Evolutionary conservation across 2,113 vertebrate species (phyloP).

Genomic region (Nanorana parkeri): DNA sequence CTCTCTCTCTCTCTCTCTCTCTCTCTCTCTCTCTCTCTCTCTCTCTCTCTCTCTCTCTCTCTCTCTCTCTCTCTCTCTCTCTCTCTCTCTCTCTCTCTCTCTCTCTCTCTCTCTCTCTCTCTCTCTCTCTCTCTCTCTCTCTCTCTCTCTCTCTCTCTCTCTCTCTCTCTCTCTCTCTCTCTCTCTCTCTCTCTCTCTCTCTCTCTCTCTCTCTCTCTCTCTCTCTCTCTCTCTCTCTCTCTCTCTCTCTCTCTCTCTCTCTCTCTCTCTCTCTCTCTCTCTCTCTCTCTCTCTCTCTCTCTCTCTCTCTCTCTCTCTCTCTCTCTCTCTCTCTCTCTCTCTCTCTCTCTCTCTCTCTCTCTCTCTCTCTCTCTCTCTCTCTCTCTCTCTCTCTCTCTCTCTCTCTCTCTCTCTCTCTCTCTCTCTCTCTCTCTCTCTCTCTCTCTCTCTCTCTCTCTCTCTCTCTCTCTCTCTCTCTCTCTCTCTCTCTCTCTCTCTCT

Average conservation of each 20-base stretch:
- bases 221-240: neutral
- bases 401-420: neutral
- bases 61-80: neutral
- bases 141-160: neutral
- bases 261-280: neutral
- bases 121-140: neutral
- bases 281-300: neutral
- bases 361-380: neutral
- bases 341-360: neutral
- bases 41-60: neutral
- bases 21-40: neutral
- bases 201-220: neutral
- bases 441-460: neutral
- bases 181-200: neutral
- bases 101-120: neutral
- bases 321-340: neutral
- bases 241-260: neutral
- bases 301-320: neutral
- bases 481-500: neutral
- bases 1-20: neutral
- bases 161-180: neutral
- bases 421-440: neutral
- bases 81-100: neutral
- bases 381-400: neutral
- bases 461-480: neutral